Evolutionary conservation across 1,140 invertebrate species (phyloP).

Genomic region (Drosophila neocordata): DNA sequence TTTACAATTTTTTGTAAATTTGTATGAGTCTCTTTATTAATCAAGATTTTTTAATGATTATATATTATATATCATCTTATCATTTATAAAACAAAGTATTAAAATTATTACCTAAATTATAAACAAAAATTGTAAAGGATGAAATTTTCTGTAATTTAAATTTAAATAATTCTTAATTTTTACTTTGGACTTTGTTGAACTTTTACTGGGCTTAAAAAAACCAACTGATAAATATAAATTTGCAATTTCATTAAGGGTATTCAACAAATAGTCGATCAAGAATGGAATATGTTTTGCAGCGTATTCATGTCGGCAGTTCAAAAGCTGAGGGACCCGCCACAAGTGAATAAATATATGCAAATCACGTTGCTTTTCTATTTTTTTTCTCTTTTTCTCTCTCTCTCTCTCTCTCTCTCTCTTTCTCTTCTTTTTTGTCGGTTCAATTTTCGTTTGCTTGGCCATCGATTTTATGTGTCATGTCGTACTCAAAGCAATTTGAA

Average conservation of each 20-base stretch:
- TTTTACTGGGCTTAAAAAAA: too few relatives aligned
- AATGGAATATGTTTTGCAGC: constrained; percentile 7
- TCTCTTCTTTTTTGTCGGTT: constrained; percentile 19
- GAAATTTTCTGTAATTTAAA: too few relatives aligned
- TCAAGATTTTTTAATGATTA: too few relatives aligned
- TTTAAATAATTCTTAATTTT: too few relatives aligned
- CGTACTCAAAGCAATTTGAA: constrained; percentile 48
- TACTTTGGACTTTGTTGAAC: too few relatives aligned
- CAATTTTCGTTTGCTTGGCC: constrained; percentile 37
- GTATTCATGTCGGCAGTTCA: constrained; percentile 49
- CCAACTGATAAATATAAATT: too few relatives aligned
- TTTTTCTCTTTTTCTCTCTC: constrained; percentile 6
- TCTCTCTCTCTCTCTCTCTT: constrained; percentile 23
- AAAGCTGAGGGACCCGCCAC: constrained; percentile 17
- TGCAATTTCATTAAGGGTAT: constrained; percentile 11
- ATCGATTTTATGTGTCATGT: constrained; percentile 69
- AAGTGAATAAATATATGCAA: constrained; percentile 76
- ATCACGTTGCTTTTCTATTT: constrained; percentile 66
- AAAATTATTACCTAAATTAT: too few relatives aligned
- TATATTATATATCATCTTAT: too few relatives aligned
- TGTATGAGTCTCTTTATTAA: too few relatives aligned
- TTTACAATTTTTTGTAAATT: not conserved
- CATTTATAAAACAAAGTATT: too few relatives aligned
- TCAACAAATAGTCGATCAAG: constrained; percentile 3
- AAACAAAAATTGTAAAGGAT: too few relatives aligned